Percentiles rank a stretch among this genome's conserved stretches.
Evolutionary conservation across 1,140 invertebrate genomes (phyloP).

Genomic region (Druon quercuslanigerum): DNA sequence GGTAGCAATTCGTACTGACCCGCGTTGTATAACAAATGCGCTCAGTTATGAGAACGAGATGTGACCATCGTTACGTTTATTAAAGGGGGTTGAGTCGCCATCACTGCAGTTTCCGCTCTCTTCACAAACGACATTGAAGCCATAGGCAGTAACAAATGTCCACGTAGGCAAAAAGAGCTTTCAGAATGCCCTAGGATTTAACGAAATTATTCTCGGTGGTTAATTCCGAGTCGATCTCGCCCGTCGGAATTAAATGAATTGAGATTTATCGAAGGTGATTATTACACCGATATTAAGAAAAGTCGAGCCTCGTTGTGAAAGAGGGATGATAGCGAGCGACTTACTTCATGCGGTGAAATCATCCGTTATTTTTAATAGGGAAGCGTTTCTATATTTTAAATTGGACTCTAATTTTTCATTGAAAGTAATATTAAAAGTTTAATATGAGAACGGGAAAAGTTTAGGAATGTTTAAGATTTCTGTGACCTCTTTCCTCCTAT

Average conservation of each 20-base stretch:
- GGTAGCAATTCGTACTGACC: conserved; percentile 1
- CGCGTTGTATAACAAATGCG: conserved; percentile 22
- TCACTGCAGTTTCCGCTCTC: conserved; percentile 20
- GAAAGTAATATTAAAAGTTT: no score
- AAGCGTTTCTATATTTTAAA: no score
- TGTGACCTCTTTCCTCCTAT: no score
- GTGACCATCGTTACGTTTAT: conserved; percentile 29
- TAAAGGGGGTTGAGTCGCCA: conserved; percentile 26
- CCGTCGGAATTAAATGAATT: background rate
- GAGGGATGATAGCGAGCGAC: background rate
- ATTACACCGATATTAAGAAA: background rate
- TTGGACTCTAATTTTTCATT: no score
- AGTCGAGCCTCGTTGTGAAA: background rate
- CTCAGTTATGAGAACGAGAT: conserved; percentile 34
- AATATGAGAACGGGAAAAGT: no score
- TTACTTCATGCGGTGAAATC: background rate
- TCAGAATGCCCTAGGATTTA: background rate
- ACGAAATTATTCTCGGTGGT: conserved; percentile 4
- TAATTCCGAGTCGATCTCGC: background rate
- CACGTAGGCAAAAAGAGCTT: background rate
- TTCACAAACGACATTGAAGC: conserved; percentile 32
- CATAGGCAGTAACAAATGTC: conserved; percentile 41
- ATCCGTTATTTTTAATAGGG: background rate
- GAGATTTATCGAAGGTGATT: conserved; percentile 1
- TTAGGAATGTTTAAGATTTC: no score